Evolutionary conservation across 2,113 vertebrate species (phyloP).

Genomic region (Phrynosoma platyrhinos): DNA sequence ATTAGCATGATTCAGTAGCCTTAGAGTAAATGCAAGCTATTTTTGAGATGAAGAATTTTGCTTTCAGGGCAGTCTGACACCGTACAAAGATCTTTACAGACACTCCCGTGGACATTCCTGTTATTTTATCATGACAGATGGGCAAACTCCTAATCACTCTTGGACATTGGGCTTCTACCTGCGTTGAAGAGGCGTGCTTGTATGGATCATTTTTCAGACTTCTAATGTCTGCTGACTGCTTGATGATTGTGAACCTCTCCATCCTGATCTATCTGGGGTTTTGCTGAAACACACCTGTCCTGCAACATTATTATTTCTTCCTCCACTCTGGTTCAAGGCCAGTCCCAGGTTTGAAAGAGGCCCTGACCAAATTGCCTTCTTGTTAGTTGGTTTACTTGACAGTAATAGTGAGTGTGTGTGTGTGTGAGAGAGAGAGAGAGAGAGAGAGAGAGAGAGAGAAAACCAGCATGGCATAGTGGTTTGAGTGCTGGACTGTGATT

Average conservation of each 20-base stretch:
- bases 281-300: neutral
- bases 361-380: neutral
- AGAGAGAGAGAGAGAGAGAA: neutral
- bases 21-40: neutral
- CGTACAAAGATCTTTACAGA: neutral
- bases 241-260: too few species aligned
- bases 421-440: too few species aligned
- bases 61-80: neutral
- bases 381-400: neutral
- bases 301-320: too few species aligned
- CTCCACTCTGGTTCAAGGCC: neutral
- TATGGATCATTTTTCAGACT: neutral
- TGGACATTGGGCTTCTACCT: neutral
- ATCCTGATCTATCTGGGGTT: too few species aligned
- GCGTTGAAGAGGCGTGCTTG: too few species aligned
- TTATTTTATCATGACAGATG: conserved; percentile 10
- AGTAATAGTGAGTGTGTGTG: neutral
- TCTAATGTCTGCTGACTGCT: neutral
- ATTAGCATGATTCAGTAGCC: neutral
- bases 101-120: neutral
- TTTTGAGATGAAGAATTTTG: neutral
- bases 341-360: neutral
- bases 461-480: too few species aligned
- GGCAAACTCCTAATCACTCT: neutral
- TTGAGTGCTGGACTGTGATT: too few species aligned